Evolutionary conservation across 2,888 invertebrate species (phyloP), one percentile per base, ranked within the genome.

Genomic region (Polyommatus iphigenia): DNA sequence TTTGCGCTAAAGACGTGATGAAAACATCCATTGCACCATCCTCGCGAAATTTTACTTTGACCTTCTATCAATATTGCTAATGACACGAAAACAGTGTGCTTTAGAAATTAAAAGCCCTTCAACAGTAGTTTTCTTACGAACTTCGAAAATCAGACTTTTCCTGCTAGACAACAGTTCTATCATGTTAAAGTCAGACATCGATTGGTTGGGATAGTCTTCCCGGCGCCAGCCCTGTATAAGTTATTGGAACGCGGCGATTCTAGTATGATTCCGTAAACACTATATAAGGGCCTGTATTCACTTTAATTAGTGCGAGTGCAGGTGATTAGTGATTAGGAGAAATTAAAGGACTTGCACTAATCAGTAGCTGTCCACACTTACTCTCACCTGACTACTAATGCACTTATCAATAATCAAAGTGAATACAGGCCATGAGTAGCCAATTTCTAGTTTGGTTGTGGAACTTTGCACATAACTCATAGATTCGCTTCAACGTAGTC

Each of bases 181-280:
- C 29, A 67, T 67, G 67, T 1, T 18, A 29, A 32, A 29, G 67
- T 15, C 67, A 18, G 29, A 67, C 5, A 67, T 67, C 67, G 67
- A 67, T 67, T 67, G 67, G 15, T 15, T 29, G 67, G 29, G 67
- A 29, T 67, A 67, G 67, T 67, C 67, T 67, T 67, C 32, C 67
- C 67, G 67, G 67, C 67, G 67, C 67, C 67, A 2, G 62, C 4
- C 62, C 29, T 67, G 29, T 67, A 32, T 67, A 15, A 67, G 29
- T 67, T 67, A 67, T 67, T 6, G 18, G 29, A 67, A 15, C 6
- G 15, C 10, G 20, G 15, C 20, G 10, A 24, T 67, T 67, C 29
- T 15, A 67, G 13, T 20, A 67, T 67, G 32, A 32, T 67, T 67
- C 29, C 29, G 67, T 67, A 67, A 67, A 67, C 67, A 67, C 29